Percentiles rank a stretch among this genome's conserved stretches.
Conservation (phyloP, 2,797 vertebrate genomes). For the Poecilia velifera region DNA sequence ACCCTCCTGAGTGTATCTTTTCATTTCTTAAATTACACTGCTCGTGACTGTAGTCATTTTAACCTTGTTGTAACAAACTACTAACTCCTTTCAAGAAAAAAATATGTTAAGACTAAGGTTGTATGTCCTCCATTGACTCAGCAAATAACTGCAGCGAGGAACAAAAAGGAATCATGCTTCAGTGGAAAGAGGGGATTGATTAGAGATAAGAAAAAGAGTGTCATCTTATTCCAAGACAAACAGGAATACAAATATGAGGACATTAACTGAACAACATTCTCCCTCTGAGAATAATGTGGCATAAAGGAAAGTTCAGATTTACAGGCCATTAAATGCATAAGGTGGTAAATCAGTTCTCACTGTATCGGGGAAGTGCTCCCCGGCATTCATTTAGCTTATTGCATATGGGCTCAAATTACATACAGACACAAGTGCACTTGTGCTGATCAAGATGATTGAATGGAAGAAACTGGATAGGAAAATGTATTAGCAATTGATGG, state of each 20-base stretch:
- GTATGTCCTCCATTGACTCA: background rate
- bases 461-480: background rate
- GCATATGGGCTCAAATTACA: conserved; percentile 30
- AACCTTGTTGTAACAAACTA: background rate
- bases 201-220: conserved; percentile 29
- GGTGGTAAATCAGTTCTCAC: conserved; percentile 62
- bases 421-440: conserved; percentile 24
- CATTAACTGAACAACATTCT: conserved; percentile 20
- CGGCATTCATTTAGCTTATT: conserved; percentile 25
- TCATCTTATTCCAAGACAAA: conserved; percentile 39
- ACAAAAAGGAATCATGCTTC: conserved; percentile 31
- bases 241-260: conserved; percentile 22
- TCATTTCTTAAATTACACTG: background rate
- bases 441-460: conserved; percentile 30
- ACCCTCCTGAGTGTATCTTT: background rate
- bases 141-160: background rate
- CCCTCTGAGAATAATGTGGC: conserved; percentile 19
- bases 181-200: conserved; percentile 39
- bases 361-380: conserved; percentile 34
- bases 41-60: too few species aligned
- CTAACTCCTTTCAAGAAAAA: background rate
- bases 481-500: conserved; percentile 15
- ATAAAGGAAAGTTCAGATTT: conserved; percentile 62
- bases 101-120: background rate
- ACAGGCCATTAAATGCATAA: conserved; percentile 64